Evolutionary conservation across 2,797 vertebrate species (phyloP).

Genomic region (Borostomias antarcticus): DNA sequence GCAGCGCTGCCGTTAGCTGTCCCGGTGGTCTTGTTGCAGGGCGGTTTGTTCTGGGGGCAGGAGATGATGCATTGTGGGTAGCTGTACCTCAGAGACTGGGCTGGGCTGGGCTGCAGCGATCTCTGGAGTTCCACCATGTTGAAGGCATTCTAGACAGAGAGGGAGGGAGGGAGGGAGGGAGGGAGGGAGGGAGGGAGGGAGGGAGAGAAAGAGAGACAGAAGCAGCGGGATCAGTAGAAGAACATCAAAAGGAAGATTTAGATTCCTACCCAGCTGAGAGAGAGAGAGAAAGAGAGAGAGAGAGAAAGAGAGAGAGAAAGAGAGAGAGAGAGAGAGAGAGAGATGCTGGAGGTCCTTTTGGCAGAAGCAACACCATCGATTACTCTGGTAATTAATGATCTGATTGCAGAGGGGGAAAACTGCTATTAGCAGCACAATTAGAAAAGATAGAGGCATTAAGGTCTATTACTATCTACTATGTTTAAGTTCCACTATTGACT

Average conservation of each 20-base stretch:
- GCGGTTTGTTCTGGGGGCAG: slow-evolving; percentile 69
- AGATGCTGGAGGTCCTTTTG: slow-evolving; percentile 37
- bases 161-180: neutral
- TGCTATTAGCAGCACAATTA: slow-evolving; percentile 61
- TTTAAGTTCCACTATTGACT: slow-evolving; percentile 62
- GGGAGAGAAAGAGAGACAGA: neutral
- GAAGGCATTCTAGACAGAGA: slow-evolving; percentile 80
- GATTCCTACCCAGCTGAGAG: too few relatives aligned
- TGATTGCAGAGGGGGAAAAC: slow-evolving; percentile 50
- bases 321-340: slow-evolving; percentile 1
- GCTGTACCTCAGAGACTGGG: slow-evolving; percentile 75
- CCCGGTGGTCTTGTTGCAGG: slow-evolving; percentile 47
- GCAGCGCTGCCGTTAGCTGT: slow-evolving; percentile 56
- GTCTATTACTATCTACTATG: slow-evolving; percentile 47
- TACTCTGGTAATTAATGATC: slow-evolving; percentile 68
- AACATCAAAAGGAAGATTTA: too few relatives aligned
- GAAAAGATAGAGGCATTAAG: slow-evolving; percentile 51
- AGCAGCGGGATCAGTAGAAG: too few relatives aligned
- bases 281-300: neutral
- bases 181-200: slow-evolving; percentile 11
- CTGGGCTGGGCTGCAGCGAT: slow-evolving; percentile 82
- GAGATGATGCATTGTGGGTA: slow-evolving; percentile 66
- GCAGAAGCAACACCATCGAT: slow-evolving; percentile 66
- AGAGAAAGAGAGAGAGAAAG: neutral
- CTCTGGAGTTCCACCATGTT: slow-evolving; percentile 90